Percentiles rank a stretch among this genome's conserved stretches.
phyloP scores from a whole-genome alignment of 2,797 vertebrate species.

The Leucoraja ocellata region DNA sequence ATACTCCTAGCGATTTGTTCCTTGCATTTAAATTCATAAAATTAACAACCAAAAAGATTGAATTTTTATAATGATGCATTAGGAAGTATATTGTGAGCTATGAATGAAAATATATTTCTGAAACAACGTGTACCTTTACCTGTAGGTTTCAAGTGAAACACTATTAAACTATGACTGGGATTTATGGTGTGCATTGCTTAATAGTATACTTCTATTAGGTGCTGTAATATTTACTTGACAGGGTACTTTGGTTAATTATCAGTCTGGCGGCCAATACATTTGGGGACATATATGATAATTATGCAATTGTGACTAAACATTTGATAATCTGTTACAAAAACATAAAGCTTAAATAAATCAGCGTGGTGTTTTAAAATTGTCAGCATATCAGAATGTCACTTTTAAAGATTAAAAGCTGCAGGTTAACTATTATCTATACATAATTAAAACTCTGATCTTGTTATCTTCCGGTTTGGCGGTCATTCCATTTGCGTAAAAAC shows the following conservation, averaged over 20 bases:
- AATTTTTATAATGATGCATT: neutral
- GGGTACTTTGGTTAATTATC: neutral
- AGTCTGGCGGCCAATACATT: neutral
- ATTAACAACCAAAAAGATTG: neutral
- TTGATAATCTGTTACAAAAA: neutral
- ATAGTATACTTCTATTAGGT: neutral
- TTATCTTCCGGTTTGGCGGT: no score
- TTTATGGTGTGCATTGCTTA: neutral
- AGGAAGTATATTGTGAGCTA: neutral
- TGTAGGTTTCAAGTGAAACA: neutral
- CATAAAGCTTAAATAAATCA: neutral
- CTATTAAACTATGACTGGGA: neutral
- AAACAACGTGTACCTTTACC: neutral
- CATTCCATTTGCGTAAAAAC: no score
- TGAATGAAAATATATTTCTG: neutral
- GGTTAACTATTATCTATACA: no score
- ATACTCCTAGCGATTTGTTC: neutral
- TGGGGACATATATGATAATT: neutral
- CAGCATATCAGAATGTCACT: neutral
- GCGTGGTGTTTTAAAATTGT: neutral
- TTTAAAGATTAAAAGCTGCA: constrained; percentile 16
- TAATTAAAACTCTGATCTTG: no score
- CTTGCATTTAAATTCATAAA: neutral
- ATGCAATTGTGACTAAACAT: constrained; percentile 6
- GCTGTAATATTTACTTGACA: neutral